Evolutionary conservation across 2,113 vertebrate genomes (phyloP).

Genomic region (Thryonomys swinderianus): DNA sequence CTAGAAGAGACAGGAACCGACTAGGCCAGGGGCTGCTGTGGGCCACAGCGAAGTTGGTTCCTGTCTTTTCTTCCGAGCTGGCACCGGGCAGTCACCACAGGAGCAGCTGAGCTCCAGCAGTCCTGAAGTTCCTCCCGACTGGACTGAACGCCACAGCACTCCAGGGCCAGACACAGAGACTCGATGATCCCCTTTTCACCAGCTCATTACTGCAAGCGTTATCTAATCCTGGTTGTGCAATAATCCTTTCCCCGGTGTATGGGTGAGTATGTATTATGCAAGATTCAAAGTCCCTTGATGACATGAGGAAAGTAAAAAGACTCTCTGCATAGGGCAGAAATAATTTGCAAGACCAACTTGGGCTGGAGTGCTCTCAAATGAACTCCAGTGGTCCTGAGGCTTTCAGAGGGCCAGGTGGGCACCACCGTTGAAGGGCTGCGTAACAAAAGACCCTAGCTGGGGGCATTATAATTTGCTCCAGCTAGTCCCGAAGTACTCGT

Average conservation of each 20-base stretch:
- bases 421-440: slow-evolving; percentile 80
- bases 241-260: slow-evolving; percentile 66
- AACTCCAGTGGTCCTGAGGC: slow-evolving; percentile 82
- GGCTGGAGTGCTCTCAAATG: slow-evolving; percentile 81
- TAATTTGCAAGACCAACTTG: slow-evolving; percentile 87
- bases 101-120: fast-evolving
- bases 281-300: slow-evolving; percentile 83
- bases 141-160: neutral
- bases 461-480: slow-evolving; percentile 85
- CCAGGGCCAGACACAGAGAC: neutral
- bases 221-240: slow-evolving; percentile 71
- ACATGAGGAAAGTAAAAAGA: slow-evolving; percentile 75
- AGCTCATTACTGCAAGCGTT: slow-evolving; percentile 77
- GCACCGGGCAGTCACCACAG: neutral
- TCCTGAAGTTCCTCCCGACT: fast-evolving
- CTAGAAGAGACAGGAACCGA: neutral
- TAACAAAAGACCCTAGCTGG: slow-evolving; percentile 87
- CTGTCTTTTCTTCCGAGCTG: neutral
- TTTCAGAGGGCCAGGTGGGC: slow-evolving; percentile 80
- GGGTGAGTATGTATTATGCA: neutral
- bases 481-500: slow-evolving; percentile 82
- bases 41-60: no score
- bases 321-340: slow-evolving; percentile 77
- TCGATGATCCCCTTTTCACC: slow-evolving; percentile 38
- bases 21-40: neutral